Evolutionary conservation across 2,888 invertebrate genomes (phyloP).

Genomic region (Troides helena): DNA sequence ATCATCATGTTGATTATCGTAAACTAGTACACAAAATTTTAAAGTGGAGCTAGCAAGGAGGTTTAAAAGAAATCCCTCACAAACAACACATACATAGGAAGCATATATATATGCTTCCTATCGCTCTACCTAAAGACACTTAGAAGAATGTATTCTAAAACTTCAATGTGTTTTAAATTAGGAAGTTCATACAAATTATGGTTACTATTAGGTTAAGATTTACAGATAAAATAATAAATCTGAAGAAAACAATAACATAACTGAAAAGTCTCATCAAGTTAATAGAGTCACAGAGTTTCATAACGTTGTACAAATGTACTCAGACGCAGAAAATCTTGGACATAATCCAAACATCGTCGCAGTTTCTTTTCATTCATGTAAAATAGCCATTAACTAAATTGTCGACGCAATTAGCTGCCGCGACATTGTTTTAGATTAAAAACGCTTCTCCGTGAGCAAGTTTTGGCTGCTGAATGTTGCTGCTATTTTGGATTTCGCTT

Average conservation of each 20-base stretch:
- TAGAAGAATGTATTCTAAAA: no score
- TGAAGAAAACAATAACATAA: background rate
- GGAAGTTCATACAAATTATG: no score
- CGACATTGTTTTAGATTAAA: conserved; percentile 26
- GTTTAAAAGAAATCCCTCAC: background rate
- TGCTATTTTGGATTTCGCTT: no score
- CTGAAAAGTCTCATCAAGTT: background rate
- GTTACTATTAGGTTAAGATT: no score
- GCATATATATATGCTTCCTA: no score
- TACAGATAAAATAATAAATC: no score
- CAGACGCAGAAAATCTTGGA: conserved; percentile 19
- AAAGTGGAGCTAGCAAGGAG: background rate
- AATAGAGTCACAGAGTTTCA: conserved; percentile 6
- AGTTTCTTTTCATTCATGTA: conserved; percentile 30
- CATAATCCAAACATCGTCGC: conserved; percentile 22
- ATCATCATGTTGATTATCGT: no score
- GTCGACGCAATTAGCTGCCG: conserved; percentile 22
- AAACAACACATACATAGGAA: no score
- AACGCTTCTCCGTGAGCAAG: background rate
- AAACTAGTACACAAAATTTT: no score
- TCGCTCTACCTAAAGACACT: no score
- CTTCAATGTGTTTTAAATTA: no score
- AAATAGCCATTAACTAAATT: conserved; percentile 29
- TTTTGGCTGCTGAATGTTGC: no score
- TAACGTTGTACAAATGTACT: conserved; percentile 14